A percentile compares a stretch with the other conserved stretches of the same genome.
Evolutionary conservation across 2,797 vertebrate species (phyloP).

Genomic region (Odontamblyopus lacepedii): DNA sequence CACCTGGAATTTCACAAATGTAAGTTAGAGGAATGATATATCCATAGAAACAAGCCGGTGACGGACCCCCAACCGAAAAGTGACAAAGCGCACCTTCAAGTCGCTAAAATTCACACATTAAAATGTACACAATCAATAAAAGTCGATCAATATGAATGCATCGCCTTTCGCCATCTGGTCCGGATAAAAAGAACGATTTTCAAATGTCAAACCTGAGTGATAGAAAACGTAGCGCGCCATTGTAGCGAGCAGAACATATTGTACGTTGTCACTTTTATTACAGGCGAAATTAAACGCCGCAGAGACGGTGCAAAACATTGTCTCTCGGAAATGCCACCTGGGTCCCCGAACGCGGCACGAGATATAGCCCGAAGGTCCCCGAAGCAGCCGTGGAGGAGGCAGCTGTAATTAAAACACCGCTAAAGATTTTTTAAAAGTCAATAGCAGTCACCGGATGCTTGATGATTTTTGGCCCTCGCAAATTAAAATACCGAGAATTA

Average conservation of each 20-base stretch:
- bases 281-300: not conserved
- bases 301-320: constrained; percentile 1
- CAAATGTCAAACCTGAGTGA: constrained; percentile 4
- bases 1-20: too few relatives aligned
- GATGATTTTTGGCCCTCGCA: constrained; percentile 21
- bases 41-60: too few relatives aligned
- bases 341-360: constrained; percentile 17
- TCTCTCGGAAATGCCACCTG: constrained; percentile 10
- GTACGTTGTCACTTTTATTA: constrained; percentile 1
- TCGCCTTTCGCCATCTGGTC: not conserved
- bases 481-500: constrained; percentile 56
- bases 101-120: not conserved
- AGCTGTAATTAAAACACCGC: constrained; percentile 51
- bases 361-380: constrained; percentile 47
- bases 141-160: not conserved
- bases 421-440: constrained; percentile 49
- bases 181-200: not conserved
- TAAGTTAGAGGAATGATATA: too few relatives aligned
- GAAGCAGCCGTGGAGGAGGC: constrained; percentile 42
- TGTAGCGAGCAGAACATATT: not conserved
- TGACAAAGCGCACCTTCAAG: too few relatives aligned
- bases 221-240: not conserved
- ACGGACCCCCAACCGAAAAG: too few relatives aligned
- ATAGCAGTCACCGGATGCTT: constrained; percentile 39
- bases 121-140: not conserved